phyloP scores from a whole-genome alignment of 2,113 vertebrate species.

The Corythornis madagascariensis region DNA sequence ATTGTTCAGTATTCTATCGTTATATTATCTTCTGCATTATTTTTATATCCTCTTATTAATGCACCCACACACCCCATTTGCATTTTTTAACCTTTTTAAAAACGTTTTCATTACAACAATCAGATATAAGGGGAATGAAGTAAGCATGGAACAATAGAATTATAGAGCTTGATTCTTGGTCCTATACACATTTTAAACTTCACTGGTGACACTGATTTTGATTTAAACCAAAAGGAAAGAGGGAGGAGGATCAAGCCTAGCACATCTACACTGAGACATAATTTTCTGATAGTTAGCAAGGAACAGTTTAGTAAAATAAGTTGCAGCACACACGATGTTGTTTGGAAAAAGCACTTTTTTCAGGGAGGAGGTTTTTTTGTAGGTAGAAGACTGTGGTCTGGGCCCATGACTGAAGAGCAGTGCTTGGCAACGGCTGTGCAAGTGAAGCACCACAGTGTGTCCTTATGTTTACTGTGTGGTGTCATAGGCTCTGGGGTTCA shows the following conservation, averaged over 20 bases:
- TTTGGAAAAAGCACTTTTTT: background rate
- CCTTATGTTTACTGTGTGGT: fast-evolving
- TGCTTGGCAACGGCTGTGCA: background rate
- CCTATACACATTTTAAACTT: background rate
- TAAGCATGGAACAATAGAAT: conserved; percentile 46
- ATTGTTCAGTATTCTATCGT: conserved; percentile 66
- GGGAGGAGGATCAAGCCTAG: background rate
- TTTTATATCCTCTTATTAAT: conserved; percentile 74
- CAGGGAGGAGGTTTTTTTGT: background rate
- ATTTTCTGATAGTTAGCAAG: background rate
- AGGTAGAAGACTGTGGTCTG: background rate
- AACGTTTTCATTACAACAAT: conserved; percentile 48
- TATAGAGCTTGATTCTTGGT: conserved; percentile 22
- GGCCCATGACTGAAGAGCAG: background rate
- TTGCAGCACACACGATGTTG: background rate
- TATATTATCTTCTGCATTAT: conserved; percentile 69
- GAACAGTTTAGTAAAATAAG: background rate
- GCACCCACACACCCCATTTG: conserved; percentile 72
- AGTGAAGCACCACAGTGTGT: background rate
- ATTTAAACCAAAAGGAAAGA: background rate
- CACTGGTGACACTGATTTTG: background rate
- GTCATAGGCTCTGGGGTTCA: background rate
- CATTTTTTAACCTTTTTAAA: conserved; percentile 70
- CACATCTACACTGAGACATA: background rate
- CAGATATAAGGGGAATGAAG: conserved; percentile 46